A percentile compares a stretch with the other conserved stretches of the same genome.
Evolutionary conservation across 35 echinoderm and acorn worm genomes (phyloP).

Genomic region (Eucidaris tribuloides): DNA sequence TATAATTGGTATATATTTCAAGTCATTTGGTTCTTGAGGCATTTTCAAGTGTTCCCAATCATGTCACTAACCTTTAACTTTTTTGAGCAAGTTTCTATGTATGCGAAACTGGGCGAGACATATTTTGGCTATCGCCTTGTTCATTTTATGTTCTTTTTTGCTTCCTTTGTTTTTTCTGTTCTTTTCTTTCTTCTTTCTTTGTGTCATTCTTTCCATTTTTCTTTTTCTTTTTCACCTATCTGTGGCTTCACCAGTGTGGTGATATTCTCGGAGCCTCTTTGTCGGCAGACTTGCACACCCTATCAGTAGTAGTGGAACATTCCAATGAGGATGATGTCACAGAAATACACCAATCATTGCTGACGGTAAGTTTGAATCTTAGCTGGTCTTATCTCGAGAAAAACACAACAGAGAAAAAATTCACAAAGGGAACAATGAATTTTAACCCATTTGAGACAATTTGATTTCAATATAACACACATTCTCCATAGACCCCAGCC

Average conservation of each 20-base stretch:
- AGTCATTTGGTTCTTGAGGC: too few relatives aligned
- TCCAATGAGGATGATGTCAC: conserved; percentile 23
- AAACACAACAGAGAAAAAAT: background rate
- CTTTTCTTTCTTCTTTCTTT: background rate
- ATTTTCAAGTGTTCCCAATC: too few relatives aligned
- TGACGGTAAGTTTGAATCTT: conserved; percentile 44
- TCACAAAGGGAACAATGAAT: background rate
- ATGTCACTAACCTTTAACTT: too few relatives aligned
- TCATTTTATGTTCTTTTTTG: background rate
- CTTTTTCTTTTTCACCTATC: conserved; percentile 4
- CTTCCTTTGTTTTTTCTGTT: background rate
- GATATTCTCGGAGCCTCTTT: conserved; percentile 32
- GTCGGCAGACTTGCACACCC: conserved; percentile 33
- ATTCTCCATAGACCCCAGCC: too few relatives aligned
- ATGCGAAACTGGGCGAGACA: background rate
- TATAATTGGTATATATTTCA: too few relatives aligned
- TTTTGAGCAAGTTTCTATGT: too few relatives aligned
- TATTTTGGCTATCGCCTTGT: background rate
- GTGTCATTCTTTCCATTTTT: background rate
- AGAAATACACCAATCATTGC: background rate
- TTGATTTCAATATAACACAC: too few relatives aligned
- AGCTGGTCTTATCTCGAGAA: background rate
- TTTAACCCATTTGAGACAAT: too few relatives aligned
- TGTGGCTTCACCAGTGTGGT: too few relatives aligned
- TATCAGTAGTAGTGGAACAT: conserved; percentile 44